Percentiles rank a stretch among this genome's conserved stretches.
Evolutionary conservation across 1,140 invertebrate species (phyloP).

Genomic region (roundworm (Caenorhabditis elegans)): DNA sequence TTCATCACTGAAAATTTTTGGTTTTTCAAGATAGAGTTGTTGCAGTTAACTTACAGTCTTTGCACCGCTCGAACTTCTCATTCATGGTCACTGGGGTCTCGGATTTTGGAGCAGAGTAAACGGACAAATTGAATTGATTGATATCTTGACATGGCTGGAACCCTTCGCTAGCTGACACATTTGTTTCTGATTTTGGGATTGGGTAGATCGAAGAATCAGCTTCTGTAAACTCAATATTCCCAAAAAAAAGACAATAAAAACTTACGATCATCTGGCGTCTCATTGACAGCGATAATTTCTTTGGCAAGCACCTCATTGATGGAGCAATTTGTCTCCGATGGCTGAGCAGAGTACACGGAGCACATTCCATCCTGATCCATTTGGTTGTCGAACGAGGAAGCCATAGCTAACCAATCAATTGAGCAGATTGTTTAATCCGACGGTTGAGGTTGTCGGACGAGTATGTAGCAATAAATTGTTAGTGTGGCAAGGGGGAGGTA

Average conservation of each 20-base stretch:
- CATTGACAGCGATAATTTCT: conserved; percentile 7
- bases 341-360: conserved; percentile 8
- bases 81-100: background rate
- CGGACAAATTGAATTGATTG: background rate
- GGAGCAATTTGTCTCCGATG: conserved; percentile 17
- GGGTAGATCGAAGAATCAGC: background rate
- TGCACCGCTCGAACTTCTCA: background rate
- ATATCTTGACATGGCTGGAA: background rate
- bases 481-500: background rate
- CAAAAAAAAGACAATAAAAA: background rate
- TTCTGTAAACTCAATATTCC: background rate
- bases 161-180: background rate
- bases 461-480: no score
- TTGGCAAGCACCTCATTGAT: background rate
- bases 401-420: conserved; percentile 11
- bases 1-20: background rate
- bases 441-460: background rate
- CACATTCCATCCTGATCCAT: conserved; percentile 19
- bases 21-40: no score
- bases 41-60: conserved; percentile 4
- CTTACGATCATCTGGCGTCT: conserved; percentile 21
- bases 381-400: background rate
- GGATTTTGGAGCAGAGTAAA: background rate
- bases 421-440: background rate
- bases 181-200: background rate